phyloP scores from a whole-genome alignment of 2,888 invertebrate species.

The Metallyticus violacea region DNA sequence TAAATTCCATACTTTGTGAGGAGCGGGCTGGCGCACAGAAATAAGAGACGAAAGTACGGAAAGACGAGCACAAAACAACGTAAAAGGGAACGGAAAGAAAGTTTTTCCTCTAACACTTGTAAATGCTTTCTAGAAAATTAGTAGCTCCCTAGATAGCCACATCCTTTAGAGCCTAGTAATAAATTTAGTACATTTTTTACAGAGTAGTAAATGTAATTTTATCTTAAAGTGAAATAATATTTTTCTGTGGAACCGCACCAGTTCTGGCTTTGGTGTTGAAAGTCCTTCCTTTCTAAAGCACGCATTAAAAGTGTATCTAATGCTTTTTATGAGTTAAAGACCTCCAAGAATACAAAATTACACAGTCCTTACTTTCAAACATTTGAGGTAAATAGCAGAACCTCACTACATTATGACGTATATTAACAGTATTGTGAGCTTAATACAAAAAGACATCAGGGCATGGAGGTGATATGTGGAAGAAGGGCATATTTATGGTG shows the following conservation, averaged over 20 bases:
- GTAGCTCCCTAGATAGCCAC: not conserved
- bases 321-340: too few species aligned
- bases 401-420: too few species aligned
- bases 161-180: not conserved
- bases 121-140: not conserved
- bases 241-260: too few species aligned
- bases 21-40: not conserved
- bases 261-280: not conserved
- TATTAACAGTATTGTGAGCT: too few species aligned
- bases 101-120: not conserved
- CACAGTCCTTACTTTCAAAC: too few species aligned
- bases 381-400: too few species aligned
- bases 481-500: too few species aligned
- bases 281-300: too few species aligned
- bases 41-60: not conserved
- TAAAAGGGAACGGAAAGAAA: not conserved
- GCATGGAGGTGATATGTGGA: too few species aligned
- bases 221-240: not conserved
- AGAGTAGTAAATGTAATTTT: not conserved
- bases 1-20: not conserved
- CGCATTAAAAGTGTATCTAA: too few species aligned
- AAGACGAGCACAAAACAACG: not conserved
- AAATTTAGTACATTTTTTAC: not conserved
- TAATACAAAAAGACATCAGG: too few species aligned
- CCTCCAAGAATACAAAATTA: too few species aligned